Base-by-base conservation (phyloP, 2,797 vertebrate species). In the Thripadectes ignobilis region DNA sequence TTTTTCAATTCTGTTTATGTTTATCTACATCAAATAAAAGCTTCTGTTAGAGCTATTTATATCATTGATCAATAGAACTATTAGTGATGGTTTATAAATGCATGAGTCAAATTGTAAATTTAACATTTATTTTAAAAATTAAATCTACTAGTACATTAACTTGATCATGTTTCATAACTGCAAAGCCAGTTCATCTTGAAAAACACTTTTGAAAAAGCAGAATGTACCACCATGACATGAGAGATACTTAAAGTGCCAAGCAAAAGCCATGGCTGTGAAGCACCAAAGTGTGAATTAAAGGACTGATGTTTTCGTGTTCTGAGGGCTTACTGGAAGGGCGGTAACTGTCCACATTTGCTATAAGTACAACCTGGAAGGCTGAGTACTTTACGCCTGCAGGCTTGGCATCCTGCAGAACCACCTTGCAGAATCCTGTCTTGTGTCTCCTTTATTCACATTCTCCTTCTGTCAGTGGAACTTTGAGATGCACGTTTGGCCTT, bases 31-130 rank as follows among this genome's bases (percentile, higher is more conserved):
- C 75, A 91, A 88, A 94, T 27, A 88, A 74, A 85, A 84, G 15
- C 74, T 92, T 92, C 78, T 89, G 46, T 55, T 92, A 66, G 58
- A 82, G 65, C 77, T 91, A 80, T 94, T 94, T 94, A 76, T 94
- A 73, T 48, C 2, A 1, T 23, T 73, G 77, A 94, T 95, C 94
- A 92, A 92, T 88, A 95, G 52, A 81, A 67, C 43, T 91, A 84
- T 89, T 89, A 91, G 45, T 41, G 54, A 79, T 85, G 43, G 77
- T 85, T 94, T 93, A 81, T 85, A 88, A 95, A 85, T 92, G 51
- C 72, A 81, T 71, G 59, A 76, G 79, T 48, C 24, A 24, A 59
- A 61, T 58, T 93, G 85, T 89, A 88, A 89, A 93, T 91, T 85
- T 94, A 95, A 46, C 59, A 46, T 55, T 34, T 81, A 48, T 63